These are phyloP conservation scores for Microplitis deprimator DNA, from an alignment of 2,888 invertebrate species.

Conservation along the genomic window DNA sequence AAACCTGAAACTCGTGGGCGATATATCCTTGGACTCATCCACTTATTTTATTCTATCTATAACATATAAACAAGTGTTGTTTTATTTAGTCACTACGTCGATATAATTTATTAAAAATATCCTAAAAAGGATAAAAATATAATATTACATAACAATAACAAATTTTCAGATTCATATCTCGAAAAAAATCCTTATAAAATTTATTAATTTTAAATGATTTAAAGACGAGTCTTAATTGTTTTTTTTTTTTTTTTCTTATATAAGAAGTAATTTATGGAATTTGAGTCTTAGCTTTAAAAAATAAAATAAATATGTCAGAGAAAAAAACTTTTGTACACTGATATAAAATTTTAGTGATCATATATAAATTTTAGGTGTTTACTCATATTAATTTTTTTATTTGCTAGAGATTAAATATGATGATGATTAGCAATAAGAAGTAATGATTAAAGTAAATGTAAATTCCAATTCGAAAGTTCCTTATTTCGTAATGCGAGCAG, in stretches of 20 bases:
- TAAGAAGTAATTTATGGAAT: too few species aligned
- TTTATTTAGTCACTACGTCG: background rate
- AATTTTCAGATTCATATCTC: too few species aligned
- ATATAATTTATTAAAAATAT: background rate
- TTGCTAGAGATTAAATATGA: background rate
- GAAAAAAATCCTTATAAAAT: too few species aligned
- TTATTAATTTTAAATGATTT: too few species aligned
- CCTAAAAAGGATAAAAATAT: too few species aligned
- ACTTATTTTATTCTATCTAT: conserved; percentile 14
- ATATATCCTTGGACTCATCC: conserved; percentile 61
- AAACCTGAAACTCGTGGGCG: conserved; percentile 54
- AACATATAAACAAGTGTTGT: background rate
- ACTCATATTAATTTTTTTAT: background rate
- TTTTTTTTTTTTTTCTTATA: too few species aligned
- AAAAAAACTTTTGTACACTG: background rate
- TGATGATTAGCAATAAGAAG: conserved; percentile 13
- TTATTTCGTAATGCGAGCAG: conserved; percentile 63
- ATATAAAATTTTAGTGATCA: too few species aligned
- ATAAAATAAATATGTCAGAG: too few species aligned
- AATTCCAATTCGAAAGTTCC: conserved; percentile 60
- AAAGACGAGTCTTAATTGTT: too few species aligned
- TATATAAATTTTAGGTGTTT: background rate
- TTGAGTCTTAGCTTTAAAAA: too few species aligned
- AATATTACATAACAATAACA: too few species aligned
- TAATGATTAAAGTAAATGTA: conserved; percentile 48